Conservation (phyloP, 2,888 invertebrate species). For the Cremastinae sp. region DNA sequence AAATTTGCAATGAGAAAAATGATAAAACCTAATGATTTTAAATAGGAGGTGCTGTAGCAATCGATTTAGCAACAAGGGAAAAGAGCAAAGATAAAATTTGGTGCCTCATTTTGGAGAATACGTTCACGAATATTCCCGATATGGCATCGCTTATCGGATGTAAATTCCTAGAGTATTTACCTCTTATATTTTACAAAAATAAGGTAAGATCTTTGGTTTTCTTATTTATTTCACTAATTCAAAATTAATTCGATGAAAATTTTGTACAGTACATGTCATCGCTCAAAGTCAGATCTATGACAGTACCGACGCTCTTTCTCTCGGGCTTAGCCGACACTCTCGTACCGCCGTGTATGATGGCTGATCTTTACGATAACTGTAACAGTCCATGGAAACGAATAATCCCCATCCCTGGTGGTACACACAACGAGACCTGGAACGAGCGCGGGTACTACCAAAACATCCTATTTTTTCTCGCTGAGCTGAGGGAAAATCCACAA, state of each 20-base stretch:
- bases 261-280: conserved; percentile 86
- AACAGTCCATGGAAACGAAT: conserved; percentile 89
- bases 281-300: conserved; percentile 87
- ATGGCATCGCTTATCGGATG: conserved; percentile 92
- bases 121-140: conserved; percentile 96
- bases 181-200: conserved; percentile 93
- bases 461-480: conserved; percentile 71
- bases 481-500: conserved; percentile 75
- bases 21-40: conserved; percentile 1
- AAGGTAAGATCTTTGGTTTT: conserved; percentile 83
- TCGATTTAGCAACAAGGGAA: conserved; percentile 90
- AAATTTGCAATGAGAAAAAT: conserved; percentile 5
- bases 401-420: conserved; percentile 89
- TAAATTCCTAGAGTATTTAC: conserved; percentile 87
- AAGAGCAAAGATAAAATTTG: conserved; percentile 90
- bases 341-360: conserved; percentile 95
- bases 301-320: conserved; percentile 91
- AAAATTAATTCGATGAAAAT: background rate
- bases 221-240: conserved; percentile 8
- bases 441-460: conserved; percentile 88
- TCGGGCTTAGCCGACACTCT: conserved; percentile 93
- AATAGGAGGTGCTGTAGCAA: conserved; percentile 94
- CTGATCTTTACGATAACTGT: conserved; percentile 88
- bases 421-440: conserved; percentile 98
- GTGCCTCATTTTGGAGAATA: conserved; percentile 95